Percentiles rank a stretch among this genome's conserved stretches.
Conservation (phyloP, 1,140 invertebrate species). For the Drosophila paulistorum region DNA sequence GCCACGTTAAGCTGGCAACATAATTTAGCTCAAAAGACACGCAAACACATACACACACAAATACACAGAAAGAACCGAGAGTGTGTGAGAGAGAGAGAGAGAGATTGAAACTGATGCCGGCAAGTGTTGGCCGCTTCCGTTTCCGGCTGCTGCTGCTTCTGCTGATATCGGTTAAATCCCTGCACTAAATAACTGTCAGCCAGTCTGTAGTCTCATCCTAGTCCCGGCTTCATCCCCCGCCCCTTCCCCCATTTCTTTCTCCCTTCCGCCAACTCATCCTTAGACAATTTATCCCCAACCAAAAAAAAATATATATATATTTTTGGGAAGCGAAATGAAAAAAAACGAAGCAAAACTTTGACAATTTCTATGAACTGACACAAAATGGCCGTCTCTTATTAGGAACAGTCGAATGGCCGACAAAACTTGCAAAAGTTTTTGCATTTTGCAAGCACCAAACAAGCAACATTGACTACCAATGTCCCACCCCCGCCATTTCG, state of each 20-base stretch:
- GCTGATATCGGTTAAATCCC: conserved; percentile 64
- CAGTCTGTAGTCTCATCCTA: conserved; percentile 11
- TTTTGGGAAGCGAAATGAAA: neutral
- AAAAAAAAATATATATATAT: conserved; percentile 2
- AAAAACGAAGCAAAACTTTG: conserved; percentile 57
- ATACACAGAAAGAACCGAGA: neutral
- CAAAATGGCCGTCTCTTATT: conserved; percentile 31
- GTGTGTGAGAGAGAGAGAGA: too few species aligned
- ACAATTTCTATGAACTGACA: conserved; percentile 62
- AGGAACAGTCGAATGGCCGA: conserved; percentile 23
- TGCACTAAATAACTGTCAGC: conserved; percentile 71
- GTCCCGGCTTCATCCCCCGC: neutral
- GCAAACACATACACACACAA: conserved; percentile 17
- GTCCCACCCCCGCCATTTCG: neutral
- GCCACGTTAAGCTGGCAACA: conserved; percentile 65
- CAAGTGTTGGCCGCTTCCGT: conserved; percentile 67
- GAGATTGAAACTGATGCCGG: conserved; percentile 25
- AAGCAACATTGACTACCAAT: conserved; percentile 7
- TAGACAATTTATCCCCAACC: conserved; percentile 39
- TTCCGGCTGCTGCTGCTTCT: conserved; percentile 51
- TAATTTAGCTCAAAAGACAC: conserved; percentile 56
- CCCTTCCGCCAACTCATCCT: neutral
- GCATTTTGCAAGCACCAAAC: conserved; percentile 54
- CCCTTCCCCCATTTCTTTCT: neutral
- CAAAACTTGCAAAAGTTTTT: conserved; percentile 58